Conservation (phyloP, 2,888 invertebrate genomes). For the Dryomyza anilis region DNA sequence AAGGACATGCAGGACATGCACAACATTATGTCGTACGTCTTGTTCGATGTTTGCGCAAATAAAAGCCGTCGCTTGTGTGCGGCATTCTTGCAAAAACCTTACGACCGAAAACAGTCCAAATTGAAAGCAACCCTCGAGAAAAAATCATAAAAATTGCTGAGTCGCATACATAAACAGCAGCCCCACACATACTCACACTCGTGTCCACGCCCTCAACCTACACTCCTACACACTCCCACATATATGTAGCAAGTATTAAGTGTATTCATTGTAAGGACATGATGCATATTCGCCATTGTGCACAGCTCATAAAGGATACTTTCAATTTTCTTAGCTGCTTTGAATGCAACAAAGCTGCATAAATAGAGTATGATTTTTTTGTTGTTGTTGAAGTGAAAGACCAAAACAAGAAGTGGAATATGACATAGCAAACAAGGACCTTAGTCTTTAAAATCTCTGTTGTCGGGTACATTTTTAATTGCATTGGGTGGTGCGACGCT, state of each 20-base stretch:
- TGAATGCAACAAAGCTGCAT: constrained; percentile 2
- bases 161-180: neutral
- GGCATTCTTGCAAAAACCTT: neutral
- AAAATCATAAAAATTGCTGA: constrained; percentile 14
- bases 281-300: constrained; percentile 7
- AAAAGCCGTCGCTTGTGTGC: neutral
- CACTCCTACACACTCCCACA: neutral
- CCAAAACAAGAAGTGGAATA: neutral
- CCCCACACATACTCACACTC: neutral
- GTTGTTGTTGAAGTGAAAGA: neutral
- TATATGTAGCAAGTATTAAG: neutral
- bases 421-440: neutral
- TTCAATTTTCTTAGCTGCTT: constrained; percentile 22
- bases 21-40: neutral
- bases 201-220: neutral
- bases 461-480: no score
- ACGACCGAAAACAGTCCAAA: neutral
- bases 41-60: constrained; percentile 7
- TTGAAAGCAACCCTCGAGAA: constrained; percentile 20
- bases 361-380: no score
- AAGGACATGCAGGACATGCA: neutral
- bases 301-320: constrained; percentile 11
- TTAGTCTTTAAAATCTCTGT: no score
- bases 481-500: no score
- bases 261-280: constrained; percentile 9